Base-by-base conservation (phyloP, 53 echinoderm and acorn worm genomes). In the Crossaster papposus region DNA sequence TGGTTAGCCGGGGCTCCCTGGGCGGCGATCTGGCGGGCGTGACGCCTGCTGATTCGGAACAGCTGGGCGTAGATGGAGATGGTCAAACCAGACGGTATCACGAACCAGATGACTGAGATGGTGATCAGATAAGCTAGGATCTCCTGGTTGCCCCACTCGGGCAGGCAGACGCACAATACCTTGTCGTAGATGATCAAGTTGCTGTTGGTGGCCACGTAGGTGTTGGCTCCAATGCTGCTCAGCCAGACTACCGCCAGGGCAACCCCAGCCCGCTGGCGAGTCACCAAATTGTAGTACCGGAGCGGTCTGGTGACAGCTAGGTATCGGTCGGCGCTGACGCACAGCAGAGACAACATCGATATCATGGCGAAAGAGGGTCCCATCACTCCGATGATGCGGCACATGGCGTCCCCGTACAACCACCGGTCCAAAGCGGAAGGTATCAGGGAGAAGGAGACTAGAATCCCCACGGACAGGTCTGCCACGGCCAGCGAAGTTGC, bases 1-100 rank as follows among this genome's bases (percentile, higher is more conserved):
- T 34, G 37, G 72, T 13, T 36, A 23, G 31, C 85, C 22, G 81
- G 33, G 4, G 33, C 38, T 32, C 33, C 33, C 38, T 38, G 33
- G 64, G 81, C 81, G 35, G 81, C 81, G 28, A 81, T 81, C 65
- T 81, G 81, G 34, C 81, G 81, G 81, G 81, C 81, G 26, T 81
- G 81, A 1, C 81, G 63, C 36, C 81, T 30, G 33, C 81, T 64
- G 63, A 81, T 81, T 11, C 81, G 81, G 38, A 81, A 81, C 64
- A 81, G 34, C 35, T 62, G 35, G 0, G 22, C 63, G 81, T 81
- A 81, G 81, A 81, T 64, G 32, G 64, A 32, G 35, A 81, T 36
- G 2, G 81, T 81, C 28, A 81, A 18, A 14, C 14, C 63, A 12
- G 81, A 81, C 50, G 81, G 81, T 2, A 81, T 24, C 29, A 24